phyloP scores from a whole-genome alignment of 2,797 vertebrate genomes.

The Valencia hispanica region DNA sequence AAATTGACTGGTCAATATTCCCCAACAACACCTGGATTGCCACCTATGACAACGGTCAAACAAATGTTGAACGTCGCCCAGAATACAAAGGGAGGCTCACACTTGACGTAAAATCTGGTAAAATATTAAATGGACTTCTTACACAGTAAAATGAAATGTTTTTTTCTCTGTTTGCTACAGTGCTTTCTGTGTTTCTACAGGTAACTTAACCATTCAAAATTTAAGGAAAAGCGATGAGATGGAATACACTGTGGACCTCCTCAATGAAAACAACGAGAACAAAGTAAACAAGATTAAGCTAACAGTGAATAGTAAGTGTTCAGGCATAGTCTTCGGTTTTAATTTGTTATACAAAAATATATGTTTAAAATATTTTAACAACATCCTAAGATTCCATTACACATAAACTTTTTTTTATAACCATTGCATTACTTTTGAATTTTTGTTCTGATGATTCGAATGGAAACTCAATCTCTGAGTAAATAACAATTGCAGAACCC shows the following conservation, averaged over 20 bases:
- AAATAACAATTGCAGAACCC: slow-evolving; percentile 35
- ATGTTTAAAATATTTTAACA: background rate
- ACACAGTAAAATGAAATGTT: background rate
- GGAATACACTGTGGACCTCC: slow-evolving; percentile 35
- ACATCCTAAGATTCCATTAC: background rate
- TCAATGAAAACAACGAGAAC: fast-evolving
- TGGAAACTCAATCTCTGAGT: background rate
- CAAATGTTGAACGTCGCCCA: fast-evolving
- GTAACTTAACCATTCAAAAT: slow-evolving; percentile 57
- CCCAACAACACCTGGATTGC: slow-evolving; percentile 63
- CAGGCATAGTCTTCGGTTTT: background rate
- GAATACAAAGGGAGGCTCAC: slow-evolving; percentile 31
- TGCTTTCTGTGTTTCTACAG: slow-evolving; percentile 6
- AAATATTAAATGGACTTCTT: background rate
- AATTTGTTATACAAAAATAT: background rate
- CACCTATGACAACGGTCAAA: fast-evolving
- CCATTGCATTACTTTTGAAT: background rate
- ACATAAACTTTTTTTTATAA: background rate
- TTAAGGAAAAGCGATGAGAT: background rate
- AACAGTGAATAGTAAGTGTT: slow-evolving; percentile 46
- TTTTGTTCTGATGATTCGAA: background rate
- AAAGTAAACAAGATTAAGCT: background rate
- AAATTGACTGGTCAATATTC: slow-evolving; percentile 60
- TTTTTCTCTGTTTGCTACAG: background rate
- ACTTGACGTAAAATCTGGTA: slow-evolving; percentile 42